These are phyloP conservation scores for Microtus ochrogaster DNA, from an alignment of 2,113 vertebrate genomes.

Conservation along the genomic window DNA sequence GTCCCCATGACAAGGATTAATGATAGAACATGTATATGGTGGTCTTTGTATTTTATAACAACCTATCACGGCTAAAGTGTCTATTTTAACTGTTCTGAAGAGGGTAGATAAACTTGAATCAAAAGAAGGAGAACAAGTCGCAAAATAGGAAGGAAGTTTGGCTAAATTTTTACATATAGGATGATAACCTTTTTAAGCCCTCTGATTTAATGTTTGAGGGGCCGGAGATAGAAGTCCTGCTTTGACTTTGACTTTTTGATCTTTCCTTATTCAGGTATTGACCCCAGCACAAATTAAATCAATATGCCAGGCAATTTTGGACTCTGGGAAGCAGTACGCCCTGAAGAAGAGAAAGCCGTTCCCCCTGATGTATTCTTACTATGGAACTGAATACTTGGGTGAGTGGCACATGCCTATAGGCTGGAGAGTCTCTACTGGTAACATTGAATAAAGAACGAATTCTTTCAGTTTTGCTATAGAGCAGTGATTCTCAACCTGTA, in stretches of 20 bases:
- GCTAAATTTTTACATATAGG: slow-evolving; percentile 36
- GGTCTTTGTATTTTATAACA: slow-evolving; percentile 61
- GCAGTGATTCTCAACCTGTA: neutral
- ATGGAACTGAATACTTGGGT: slow-evolving; percentile 94
- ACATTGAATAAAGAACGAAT: neutral
- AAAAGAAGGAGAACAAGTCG: neutral
- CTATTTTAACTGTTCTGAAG: slow-evolving; percentile 62
- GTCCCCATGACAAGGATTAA: slow-evolving; percentile 62
- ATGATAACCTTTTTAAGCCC: slow-evolving; percentile 20
- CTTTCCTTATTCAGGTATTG: slow-evolving; percentile 88
- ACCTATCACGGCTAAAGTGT: slow-evolving; percentile 30
- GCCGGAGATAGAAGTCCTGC: slow-evolving; percentile 1
- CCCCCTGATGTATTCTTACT: slow-evolving; percentile 94
- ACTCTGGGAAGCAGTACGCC: slow-evolving; percentile 94
- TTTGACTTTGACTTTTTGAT: slow-evolving; percentile 75
- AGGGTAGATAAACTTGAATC: slow-evolving; percentile 38
- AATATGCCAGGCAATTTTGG: slow-evolving; percentile 93
- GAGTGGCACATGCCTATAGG: slow-evolving; percentile 79
- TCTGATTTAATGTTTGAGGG: neutral
- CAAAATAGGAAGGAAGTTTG: neutral
- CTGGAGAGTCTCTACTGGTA: neutral
- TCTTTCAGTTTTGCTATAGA: neutral
- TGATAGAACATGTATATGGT: slow-evolving; percentile 32
- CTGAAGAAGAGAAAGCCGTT: slow-evolving; percentile 92
- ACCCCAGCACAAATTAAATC: slow-evolving; percentile 92